Conservation (phyloP, 2,113 vertebrate genomes). For the Tyrannus savana region DNA sequence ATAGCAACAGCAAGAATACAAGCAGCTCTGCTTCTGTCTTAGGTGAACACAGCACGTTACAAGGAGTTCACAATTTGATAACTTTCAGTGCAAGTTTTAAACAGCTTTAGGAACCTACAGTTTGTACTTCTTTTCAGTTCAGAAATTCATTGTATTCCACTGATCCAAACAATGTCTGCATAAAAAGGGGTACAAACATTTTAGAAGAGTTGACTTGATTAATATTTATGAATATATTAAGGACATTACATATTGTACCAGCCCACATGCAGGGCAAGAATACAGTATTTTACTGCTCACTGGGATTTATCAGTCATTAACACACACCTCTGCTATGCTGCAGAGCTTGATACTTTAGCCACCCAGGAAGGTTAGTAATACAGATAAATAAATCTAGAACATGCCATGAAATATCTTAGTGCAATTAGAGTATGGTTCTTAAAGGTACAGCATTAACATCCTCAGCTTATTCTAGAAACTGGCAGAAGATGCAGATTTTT, state of each 20-base stretch:
- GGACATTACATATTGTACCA: background rate
- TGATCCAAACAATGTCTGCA: background rate
- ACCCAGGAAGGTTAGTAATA: background rate
- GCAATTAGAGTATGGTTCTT: background rate
- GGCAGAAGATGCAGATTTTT: background rate
- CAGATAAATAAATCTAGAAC: background rate
- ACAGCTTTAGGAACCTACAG: background rate
- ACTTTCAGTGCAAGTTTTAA: background rate
- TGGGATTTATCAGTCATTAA: background rate
- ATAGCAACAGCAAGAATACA: background rate
- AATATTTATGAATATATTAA: slow-evolving; percentile 18
- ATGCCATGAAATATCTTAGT: background rate
- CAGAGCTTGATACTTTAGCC: background rate
- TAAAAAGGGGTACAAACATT: background rate
- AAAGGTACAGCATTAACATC: background rate
- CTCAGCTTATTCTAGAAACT: background rate
- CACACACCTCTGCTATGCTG: background rate
- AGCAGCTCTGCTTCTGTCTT: background rate
- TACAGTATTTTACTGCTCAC: background rate
- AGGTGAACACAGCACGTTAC: slow-evolving; percentile 6
- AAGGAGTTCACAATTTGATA: background rate
- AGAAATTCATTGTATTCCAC: background rate
- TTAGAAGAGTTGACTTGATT: background rate
- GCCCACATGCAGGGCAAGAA: background rate
- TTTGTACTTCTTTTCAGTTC: slow-evolving; percentile 6